Base-by-base conservation (phyloP, 2,888 invertebrate species). In the Ophion costatus region DNA sequence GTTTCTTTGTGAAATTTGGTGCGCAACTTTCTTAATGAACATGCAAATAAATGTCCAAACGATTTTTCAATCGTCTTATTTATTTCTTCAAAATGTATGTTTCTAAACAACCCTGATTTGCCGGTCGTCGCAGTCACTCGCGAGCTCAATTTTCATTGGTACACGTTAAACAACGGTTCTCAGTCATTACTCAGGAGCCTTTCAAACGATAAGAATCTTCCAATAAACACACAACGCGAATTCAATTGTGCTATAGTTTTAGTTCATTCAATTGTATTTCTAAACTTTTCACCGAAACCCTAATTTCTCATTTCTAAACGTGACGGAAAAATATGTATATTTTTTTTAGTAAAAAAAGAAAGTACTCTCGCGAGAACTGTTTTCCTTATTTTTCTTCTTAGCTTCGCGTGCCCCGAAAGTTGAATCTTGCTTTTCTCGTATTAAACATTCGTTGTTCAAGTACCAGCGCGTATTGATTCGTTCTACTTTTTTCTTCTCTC, bases 361-460 rank as follows among this genome's bases (percentile, higher is more conserved):
- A 20, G 5, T 22, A 9, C 22, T 67, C 22, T 66, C 1, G 9
- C 63, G 5, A 29, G 63, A 14, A 22, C 3, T 63, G 14, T 29
- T 22, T 33, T 17, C 7, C 33, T 11, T 22, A 20, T 42, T 51
- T 51, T 51, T 38, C 5, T 38, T 38, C 9, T 33, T 33, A n/a
- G 29, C 14, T 33, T 33, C 29, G 17, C 64, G 45, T 11, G 42
- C 22, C 45, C 33, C 22, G 42, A 42, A 66, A 42, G 66, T 66
- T 66, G 9, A n/a, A 67, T 67, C 42, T 7, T 67, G 20, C 20
- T 42, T 42, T 4, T 22, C 10, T 67, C 20, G 20, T 20, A 17
- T 67, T 45, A 6, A 45, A 77, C 57, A 38, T 66, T 76, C 56
- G 29, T 42, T 24, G 38, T 61, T 61, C 61, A 61, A 33, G 56